Evolutionary conservation across 1,140 invertebrate species (phyloP), one percentile per base, ranked within the genome.

Genomic region (Bombus confusus): DNA sequence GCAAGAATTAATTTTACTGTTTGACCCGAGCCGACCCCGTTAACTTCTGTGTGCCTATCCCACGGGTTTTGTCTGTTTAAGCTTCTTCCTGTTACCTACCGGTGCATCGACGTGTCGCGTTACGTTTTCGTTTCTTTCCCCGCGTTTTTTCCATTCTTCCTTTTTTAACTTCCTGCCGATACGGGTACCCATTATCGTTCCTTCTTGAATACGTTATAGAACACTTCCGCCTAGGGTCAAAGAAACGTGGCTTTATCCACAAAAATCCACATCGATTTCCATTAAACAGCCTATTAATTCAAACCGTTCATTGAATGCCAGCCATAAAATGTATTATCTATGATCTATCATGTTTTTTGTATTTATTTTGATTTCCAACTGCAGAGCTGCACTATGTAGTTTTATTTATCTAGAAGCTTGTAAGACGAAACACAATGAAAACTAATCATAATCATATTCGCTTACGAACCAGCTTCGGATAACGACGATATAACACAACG

Each of bases 11-110:
- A 91, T 91, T 91, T 88, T 73, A 90, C 87, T 83, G 86, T 90
- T 90, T 84, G 89, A 90, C 80, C 77, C 59, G 22, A 31, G 41
- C 59, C 66, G 68, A 90, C 75, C 86, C 72, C 83, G 83, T 69
- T 86, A 72, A 85, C 90, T 87, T 90, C 88, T 92, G 91, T 92
- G 79, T 92, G 78, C 91, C 83, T 92, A 92, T 92, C 91, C 91
- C 91, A 92, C 91, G 90, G 84, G 69, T 85, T 78, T 86, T 43
- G 76, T 90, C 76, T 86, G 78, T 88, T 88, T 86, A 80, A 86
- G 57, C 80, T 86, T 72, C 88, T 88, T 90, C 80, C 80, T 86
- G 80, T 87, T 90, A 90, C 77, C 80, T 79, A 85, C 69, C 86
- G 80, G 34, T 59, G 31, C 52, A 69, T 76, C 77, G 47, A 87